Conservation (phyloP, 2,797 vertebrate species). For the Chaetophractus vellerosus region DNA sequence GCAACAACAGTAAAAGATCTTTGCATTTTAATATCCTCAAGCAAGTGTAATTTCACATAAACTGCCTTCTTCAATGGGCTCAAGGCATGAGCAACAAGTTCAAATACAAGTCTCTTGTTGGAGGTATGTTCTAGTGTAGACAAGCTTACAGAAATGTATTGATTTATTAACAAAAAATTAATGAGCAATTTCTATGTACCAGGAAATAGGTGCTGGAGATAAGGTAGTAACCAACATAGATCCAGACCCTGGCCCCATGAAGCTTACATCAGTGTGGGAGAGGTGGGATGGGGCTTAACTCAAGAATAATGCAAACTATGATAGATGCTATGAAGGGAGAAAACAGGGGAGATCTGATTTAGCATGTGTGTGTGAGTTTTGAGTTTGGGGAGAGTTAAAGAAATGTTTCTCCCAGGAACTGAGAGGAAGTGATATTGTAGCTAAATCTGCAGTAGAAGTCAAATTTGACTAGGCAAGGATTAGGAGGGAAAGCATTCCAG, state of each 20-base stretch:
- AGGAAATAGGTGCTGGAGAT: neutral
- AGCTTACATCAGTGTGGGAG: neutral
- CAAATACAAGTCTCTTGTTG: neutral
- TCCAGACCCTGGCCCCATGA: neutral
- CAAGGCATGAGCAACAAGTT: slow-evolving; percentile 6
- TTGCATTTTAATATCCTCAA: slow-evolving; percentile 46
- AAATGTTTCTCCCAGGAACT: neutral
- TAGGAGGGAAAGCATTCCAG: neutral
- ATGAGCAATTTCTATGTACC: neutral
- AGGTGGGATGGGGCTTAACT: neutral
- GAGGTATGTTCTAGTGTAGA: neutral
- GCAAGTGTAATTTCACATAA: slow-evolving; percentile 14
- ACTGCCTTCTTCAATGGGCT: slow-evolving; percentile 25
- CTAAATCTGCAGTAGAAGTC: neutral
- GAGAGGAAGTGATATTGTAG: neutral
- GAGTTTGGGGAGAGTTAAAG: neutral
- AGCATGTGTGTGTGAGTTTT: neutral
- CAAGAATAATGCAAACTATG: neutral
- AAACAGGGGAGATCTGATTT: neutral
- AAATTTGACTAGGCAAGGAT: neutral
- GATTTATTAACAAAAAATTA: slow-evolving; percentile 21
- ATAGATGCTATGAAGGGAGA: neutral
- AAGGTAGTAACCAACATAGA: neutral
- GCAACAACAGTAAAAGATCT: neutral
- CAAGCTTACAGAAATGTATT: slow-evolving; percentile 20